Base-by-base conservation (phyloP, 2,113 vertebrate genomes). In the Lophura nycthemera region DNA sequence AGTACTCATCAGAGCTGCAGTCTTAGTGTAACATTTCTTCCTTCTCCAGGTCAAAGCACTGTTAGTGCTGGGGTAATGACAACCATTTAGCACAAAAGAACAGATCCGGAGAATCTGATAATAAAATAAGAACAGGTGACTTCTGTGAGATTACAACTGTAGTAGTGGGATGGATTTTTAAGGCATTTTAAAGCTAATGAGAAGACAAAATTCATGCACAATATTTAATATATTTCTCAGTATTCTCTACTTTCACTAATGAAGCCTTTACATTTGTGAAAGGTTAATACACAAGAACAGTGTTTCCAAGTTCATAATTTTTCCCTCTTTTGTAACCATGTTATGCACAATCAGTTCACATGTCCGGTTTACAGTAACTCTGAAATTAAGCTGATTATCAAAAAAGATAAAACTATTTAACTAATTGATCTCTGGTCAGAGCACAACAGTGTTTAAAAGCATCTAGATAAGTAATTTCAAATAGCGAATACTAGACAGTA, bases 391-490 rank as follows among this genome's bases (percentile, higher is more conserved):
- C 78, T 21, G 29, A 65, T 63, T 42, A 12, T 65, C 52, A 88
- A 61, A 83, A 81, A 88, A 93, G 29, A 71, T 24, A 84, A 92
- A 86, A 65, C 24, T 13, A n/a, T 93, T 69, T 92, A 25, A 64
- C 47, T 73, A 69, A 56, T 30, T 43, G 42, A 22, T 78, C 43
- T 84, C 34, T 75, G 20, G 20, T 86, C 73, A 75, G 48, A 89
- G 72, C 40, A 42, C 42, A 86, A 24, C 2, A 13, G 13, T 11
- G 10, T 75, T 95, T 88, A 20, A 88, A 80, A 90, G 4, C 73
- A 75, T 50, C 34, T 67, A 67, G 25, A 7, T 72, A 88, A 90
- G 22, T 48, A 86, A 92, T 64, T 88, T 88, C 36, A 86, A 64
- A 81, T 52, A 43, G 20, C 30, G 82, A 72, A 84, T 30, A 56